phyloP scores from a whole-genome alignment of 2,113 vertebrate genomes.

The Bubo bubo region DNA sequence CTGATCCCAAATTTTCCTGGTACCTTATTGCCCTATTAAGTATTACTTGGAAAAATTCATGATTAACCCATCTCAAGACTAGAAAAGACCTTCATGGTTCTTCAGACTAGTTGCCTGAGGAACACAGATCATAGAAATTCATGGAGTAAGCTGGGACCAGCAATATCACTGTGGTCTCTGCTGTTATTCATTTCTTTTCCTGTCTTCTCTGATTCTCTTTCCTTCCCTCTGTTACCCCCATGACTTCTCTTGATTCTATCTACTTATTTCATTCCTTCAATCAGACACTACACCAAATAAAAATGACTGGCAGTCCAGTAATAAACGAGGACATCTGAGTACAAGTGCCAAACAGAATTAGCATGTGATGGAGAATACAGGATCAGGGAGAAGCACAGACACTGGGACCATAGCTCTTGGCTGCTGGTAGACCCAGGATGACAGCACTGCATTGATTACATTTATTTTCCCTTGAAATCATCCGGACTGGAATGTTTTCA shows the following conservation, averaged over 20 bases:
- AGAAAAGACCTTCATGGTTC: not conserved
- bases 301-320: not conserved
- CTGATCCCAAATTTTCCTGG: not conserved
- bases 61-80: not conserved
- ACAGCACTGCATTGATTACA: not conserved
- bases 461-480: not conserved
- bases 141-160: not conserved
- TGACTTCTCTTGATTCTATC: not conserved
- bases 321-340: not conserved
- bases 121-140: not conserved
- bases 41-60: not conserved
- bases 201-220: not conserved
- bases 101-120: not conserved
- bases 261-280: not conserved
- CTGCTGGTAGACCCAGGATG: not conserved
- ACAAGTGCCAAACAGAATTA: not conserved
- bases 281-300: not conserved
- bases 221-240: accelerated
- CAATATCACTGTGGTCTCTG: accelerated
- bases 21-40: not conserved
- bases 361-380: not conserved
- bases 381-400: not conserved
- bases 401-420: not conserved
- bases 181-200: not conserved
- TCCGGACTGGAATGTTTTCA: not conserved